Percentiles rank a stretch among this genome's conserved stretches.
Conservation (phyloP, 2,113 vertebrate species). For the Ptyas mucosa region DNA sequence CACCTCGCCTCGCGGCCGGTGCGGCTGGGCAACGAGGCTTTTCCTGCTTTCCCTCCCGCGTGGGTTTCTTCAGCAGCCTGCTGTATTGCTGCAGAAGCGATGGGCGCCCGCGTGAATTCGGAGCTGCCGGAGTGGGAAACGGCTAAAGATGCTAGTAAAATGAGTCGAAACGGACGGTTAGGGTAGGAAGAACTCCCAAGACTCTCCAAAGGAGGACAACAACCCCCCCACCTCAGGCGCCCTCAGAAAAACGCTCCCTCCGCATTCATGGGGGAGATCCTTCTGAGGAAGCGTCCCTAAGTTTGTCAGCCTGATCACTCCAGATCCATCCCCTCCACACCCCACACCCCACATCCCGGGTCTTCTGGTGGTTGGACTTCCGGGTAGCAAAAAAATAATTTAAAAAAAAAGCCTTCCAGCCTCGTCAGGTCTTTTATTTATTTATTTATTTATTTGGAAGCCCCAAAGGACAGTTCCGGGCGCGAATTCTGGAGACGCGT, state of each 20-base stretch:
- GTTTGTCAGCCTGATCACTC: neutral
- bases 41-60: no score
- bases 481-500: neutral
- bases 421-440: neutral
- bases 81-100: neutral
- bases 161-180: neutral
- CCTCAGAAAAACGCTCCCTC: neutral
- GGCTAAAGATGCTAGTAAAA: neutral
- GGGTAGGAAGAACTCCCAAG: neutral
- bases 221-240: neutral
- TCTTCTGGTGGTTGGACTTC: neutral
- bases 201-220: neutral
- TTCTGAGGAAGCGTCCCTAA: neutral
- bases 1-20: neutral
- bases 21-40: neutral
- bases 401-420: neutral
- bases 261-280: neutral
- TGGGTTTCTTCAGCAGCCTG: neutral
- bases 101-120: neutral
- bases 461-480: neutral
- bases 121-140: neutral
- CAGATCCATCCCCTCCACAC: no score
- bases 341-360: neutral
- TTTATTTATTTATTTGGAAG: no score
- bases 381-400: neutral